phyloP scores from a whole-genome alignment of 1,140 invertebrate species.

The Wiebesia pumilae region DNA sequence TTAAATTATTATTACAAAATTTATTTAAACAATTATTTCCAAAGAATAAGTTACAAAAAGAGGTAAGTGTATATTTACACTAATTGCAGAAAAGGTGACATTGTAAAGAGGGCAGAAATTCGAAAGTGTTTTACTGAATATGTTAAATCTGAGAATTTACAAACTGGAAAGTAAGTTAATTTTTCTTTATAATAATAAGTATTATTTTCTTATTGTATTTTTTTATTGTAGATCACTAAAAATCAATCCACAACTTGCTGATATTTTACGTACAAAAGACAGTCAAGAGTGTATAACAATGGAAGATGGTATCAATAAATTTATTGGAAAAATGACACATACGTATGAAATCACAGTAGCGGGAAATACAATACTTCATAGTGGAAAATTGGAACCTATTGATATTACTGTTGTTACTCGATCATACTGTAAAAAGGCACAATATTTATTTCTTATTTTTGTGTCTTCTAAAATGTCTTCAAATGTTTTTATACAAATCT shows the following conservation, averaged over 20 bases:
- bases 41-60: background rate
- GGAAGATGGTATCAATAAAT: slow-evolving; percentile 83
- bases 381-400: slow-evolving; percentile 86
- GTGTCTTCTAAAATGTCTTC: background rate
- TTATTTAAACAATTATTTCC: slow-evolving; percentile 26
- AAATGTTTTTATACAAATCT: background rate
- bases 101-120: slow-evolving; percentile 80
- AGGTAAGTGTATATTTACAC: slow-evolving; percentile 13
- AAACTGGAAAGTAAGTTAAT: slow-evolving; percentile 73
- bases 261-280: slow-evolving; percentile 69
- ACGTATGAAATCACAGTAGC: slow-evolving; percentile 82
- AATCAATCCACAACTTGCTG: slow-evolving; percentile 75
- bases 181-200: slow-evolving; percentile 8
- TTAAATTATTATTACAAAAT: slow-evolving; percentile 45
- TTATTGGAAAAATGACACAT: slow-evolving; percentile 84
- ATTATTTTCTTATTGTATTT: slow-evolving; percentile 30
- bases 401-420: slow-evolving; percentile 86
- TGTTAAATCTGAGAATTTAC: slow-evolving; percentile 83
- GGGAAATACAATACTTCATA: slow-evolving; percentile 78
- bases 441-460: slow-evolving; percentile 10
- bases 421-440: slow-evolving; percentile 91
- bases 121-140: slow-evolving; percentile 85
- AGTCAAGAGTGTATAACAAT: slow-evolving; percentile 77
- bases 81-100: slow-evolving; percentile 83
- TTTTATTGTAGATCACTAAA: slow-evolving; percentile 74